Evolutionary conservation across 2,888 invertebrate genomes (phyloP).

Genomic region (Ophioninae sp.): DNA sequence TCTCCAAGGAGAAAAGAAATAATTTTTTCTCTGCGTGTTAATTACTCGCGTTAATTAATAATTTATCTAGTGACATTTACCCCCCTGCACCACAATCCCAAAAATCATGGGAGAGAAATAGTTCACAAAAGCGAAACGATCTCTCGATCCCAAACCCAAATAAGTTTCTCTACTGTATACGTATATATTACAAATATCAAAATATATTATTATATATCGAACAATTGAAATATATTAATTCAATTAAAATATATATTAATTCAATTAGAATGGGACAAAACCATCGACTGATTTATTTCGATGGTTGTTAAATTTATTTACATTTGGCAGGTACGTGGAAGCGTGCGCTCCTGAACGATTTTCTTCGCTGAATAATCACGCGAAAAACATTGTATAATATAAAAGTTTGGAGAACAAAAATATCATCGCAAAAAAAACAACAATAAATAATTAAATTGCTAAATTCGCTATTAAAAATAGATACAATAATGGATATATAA

Average conservation of each 20-base stretch:
- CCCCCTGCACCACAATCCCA: slow-evolving; percentile 48
- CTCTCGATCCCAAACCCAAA: slow-evolving; percentile 48
- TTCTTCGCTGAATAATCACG: slow-evolving; percentile 57
- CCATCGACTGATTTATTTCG: neutral
- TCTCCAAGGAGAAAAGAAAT: neutral
- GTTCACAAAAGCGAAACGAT: slow-evolving; percentile 5
- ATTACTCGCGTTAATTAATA: neutral
- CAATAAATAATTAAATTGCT: slow-evolving; percentile 47
- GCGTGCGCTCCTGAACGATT: slow-evolving; percentile 65
- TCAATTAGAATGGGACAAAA: slow-evolving; percentile 3
- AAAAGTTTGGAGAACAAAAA: slow-evolving; percentile 4
- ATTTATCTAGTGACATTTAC: neutral
- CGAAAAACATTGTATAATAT: slow-evolving; percentile 38
- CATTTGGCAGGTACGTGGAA: slow-evolving; percentile 68
- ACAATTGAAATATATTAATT: slow-evolving; percentile 36
- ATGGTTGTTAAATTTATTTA: slow-evolving; percentile 52
- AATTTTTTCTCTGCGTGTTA: neutral
- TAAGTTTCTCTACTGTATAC: neutral
- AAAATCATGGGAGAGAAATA: slow-evolving; percentile 53
- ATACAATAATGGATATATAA: slow-evolving; percentile 12
- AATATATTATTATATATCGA: slow-evolving; percentile 24
- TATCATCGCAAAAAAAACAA: slow-evolving; percentile 1
- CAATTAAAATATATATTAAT: slow-evolving; percentile 44
- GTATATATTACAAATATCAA: slow-evolving; percentile 18
- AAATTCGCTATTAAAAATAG: slow-evolving; percentile 11